Evolutionary conservation across 2,888 invertebrate genomes (phyloP), one percentile per base, ranked within the genome.

Genomic region (Quadriops clusia): DNA sequence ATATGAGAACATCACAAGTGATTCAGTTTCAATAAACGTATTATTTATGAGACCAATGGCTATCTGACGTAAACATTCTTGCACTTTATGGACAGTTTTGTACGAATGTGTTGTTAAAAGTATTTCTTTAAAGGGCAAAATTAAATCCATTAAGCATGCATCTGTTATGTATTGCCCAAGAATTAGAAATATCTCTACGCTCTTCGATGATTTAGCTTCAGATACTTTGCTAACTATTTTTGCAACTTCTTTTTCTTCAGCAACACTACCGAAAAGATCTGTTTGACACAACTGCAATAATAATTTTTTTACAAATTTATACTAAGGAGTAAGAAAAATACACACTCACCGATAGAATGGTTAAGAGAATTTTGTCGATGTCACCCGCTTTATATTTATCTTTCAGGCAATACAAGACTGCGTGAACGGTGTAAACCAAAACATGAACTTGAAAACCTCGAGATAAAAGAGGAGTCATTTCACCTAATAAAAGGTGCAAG

Each of bases 401-500:
- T 50, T 76, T 78, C 31, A 93, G 55, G 14, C 76, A 72, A 33
- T 74, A 74, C 28, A 97, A 60, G 3, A 97, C 73, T 0, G 80
- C 72, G 52, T 94, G 87, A 11, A 90, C 71, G 0, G 94, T 91
- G 37, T 78, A 90, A 3, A 84, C 83, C 30, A 97, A 63, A 0
- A 97, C 94, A 50, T 97, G 95, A 2, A 89, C 77, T 67, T 94
- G 93, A 54, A 84, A 97, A 7, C 97, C 97, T 51, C 80, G 73
- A 0, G 77, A 85, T 30, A 97, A 64, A 11, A 87, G 61, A 3
- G 80, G 64, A 17, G 77, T 76, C 55, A 97, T 72, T 58, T 93
- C 90, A 36, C 74, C 74, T 7, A 95, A 58, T 12, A 95, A 60
- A 45, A 77, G 65, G 5, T 74, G 70, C 37, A 97, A 65, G 58